Evolutionary conservation across 2,113 vertebrate genomes (phyloP).

Genomic region (Gadus chalcogrammus): DNA sequence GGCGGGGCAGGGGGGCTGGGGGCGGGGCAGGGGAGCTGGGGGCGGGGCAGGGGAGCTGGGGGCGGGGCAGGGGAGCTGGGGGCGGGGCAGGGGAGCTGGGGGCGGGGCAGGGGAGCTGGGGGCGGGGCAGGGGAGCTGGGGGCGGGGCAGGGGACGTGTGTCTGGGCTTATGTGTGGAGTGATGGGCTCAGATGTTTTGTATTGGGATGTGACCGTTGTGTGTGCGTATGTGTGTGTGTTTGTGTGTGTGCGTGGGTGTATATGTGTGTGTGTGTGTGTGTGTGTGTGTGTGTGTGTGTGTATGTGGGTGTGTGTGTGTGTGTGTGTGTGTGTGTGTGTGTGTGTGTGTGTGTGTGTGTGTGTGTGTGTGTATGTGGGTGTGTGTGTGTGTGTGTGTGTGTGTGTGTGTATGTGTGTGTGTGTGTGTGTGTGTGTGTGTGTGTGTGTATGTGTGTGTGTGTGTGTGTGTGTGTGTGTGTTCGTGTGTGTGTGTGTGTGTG

Average conservation of each 20-base stretch:
- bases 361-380: too few species aligned
- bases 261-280: neutral
- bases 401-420: neutral
- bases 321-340: constrained; percentile 12
- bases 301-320: constrained; percentile 11
- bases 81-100: constrained; percentile 73
- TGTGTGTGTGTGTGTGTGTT: neutral
- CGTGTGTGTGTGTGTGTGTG: too few species aligned
- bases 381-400: neutral
- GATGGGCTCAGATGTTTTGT: too few species aligned
- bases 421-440: neutral
- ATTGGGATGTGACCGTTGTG: too few species aligned
- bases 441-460: too few species aligned
- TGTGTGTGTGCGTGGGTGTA: neutral
- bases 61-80: too few species aligned
- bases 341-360: constrained; percentile 14
- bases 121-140: too few species aligned
- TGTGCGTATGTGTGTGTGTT: too few species aligned
- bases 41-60: too few species aligned
- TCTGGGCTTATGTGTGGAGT: neutral
- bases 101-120: too few species aligned
- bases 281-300: neutral
- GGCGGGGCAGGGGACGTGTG: neutral
- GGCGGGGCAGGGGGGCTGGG: constrained; percentile 73
- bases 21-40: too few species aligned